Conservation (phyloP, 2,888 invertebrate species). For the Eupsilia transversa region DNA sequence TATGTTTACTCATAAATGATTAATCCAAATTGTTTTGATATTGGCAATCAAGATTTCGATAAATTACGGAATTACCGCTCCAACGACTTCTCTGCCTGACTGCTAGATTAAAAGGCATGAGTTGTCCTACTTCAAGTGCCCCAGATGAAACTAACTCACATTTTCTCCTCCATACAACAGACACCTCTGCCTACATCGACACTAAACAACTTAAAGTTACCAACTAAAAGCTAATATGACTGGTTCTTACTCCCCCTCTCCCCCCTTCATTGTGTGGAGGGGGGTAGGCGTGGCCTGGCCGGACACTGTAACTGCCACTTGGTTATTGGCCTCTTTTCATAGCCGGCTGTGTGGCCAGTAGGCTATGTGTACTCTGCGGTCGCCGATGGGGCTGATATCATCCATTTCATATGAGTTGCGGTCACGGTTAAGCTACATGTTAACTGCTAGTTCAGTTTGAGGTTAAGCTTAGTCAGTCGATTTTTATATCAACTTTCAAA, state of each 20-base stretch:
- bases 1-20: background rate
- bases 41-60: background rate
- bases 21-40: background rate
- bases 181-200: background rate
- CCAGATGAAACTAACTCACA: background rate
- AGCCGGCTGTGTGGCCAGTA: constrained; percentile 17
- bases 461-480: too few relatives aligned
- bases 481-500: background rate
- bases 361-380: constrained; percentile 7
- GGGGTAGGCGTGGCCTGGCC: constrained; percentile 62
- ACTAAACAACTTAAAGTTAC: constrained; percentile 45
- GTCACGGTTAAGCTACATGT: background rate
- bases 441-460: background rate
- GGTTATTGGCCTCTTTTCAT: constrained; percentile 69
- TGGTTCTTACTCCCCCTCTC: constrained; percentile 32
- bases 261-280: constrained; percentile 32
- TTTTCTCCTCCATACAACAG: background rate
- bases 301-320: constrained; percentile 71
- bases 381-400: background rate
- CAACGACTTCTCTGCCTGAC: background rate
- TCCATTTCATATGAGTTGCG: constrained; percentile 12
- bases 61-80: background rate
- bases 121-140: background rate
- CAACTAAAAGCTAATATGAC: constrained; percentile 63
- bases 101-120: background rate